Conservation (phyloP, 2,113 vertebrate genomes). For the Sinocyclocheilus anophthalmus region DNA sequence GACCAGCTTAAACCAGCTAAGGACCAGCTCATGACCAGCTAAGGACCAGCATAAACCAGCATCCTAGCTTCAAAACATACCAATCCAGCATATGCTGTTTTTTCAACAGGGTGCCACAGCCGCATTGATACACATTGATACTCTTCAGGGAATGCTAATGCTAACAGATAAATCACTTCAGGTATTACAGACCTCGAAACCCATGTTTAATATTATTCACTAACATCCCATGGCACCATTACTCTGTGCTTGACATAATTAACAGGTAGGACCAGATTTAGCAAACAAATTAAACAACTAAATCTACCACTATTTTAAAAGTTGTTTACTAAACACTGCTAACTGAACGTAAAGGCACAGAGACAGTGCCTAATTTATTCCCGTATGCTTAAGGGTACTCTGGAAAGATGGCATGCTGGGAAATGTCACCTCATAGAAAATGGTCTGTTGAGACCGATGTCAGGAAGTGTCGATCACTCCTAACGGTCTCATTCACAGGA, state of each 20-base stretch:
- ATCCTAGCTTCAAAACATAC: too few relatives aligned
- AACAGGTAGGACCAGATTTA: not conserved
- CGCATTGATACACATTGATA: too few relatives aligned
- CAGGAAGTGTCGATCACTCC: slow-evolving; percentile 38
- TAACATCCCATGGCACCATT: not conserved
- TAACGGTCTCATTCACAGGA: slow-evolving; percentile 32
- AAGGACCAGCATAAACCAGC: too few relatives aligned
- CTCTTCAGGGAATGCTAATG: not conserved
- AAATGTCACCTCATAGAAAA: not conserved
- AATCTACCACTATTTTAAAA: not conserved
- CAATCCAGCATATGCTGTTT: too few relatives aligned
- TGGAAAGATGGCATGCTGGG: not conserved
- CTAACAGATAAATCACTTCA: not conserved
- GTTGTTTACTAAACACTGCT: not conserved
- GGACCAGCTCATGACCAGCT: too few relatives aligned
- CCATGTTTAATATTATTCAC: not conserved
- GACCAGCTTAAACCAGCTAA: too few relatives aligned
- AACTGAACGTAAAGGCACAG: not conserved
- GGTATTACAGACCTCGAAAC: not conserved
- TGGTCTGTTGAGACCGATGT: not conserved
- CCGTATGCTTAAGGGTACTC: not conserved
- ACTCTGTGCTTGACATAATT: not conserved
- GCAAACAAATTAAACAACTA: not conserved
- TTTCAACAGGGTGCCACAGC: too few relatives aligned
- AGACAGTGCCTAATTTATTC: not conserved